Conservation (phyloP, 2,113 vertebrate species). For the Megaceryle torquata region DNA sequence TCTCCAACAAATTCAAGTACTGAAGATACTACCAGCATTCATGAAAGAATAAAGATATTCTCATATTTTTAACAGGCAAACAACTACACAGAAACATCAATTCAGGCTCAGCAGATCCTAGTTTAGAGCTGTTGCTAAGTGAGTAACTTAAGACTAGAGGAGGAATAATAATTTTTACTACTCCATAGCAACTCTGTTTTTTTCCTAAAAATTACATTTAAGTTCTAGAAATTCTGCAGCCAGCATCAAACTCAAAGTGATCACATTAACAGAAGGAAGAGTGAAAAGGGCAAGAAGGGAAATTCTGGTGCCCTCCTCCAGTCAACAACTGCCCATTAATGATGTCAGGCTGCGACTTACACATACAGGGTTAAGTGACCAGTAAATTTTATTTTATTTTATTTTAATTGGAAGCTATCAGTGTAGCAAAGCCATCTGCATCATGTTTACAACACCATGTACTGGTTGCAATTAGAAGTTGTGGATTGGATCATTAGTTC, state of each 20-base stretch:
- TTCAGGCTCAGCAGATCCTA: neutral
- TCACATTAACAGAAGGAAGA: neutral
- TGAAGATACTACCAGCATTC: neutral
- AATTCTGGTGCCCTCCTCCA: neutral
- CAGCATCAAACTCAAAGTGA: neutral
- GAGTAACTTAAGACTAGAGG: neutral
- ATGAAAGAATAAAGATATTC: neutral
- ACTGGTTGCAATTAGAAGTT: conserved; percentile 38
- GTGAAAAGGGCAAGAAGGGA: neutral
- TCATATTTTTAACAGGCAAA: neutral
- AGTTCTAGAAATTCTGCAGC: neutral
- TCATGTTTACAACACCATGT: conserved; percentile 11
- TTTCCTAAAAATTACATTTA: neutral
- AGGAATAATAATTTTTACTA: conserved; percentile 17
- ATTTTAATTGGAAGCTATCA: neutral
- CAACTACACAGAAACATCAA: neutral
- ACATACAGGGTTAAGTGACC: neutral
- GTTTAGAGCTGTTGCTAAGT: conserved; percentile 37
- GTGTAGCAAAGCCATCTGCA: conserved; percentile 34
- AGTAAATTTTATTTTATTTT: neutral
- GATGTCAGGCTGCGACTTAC: neutral
- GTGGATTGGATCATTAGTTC: conserved; percentile 35
- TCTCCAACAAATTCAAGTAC: neutral
- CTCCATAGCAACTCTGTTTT: conserved; percentile 24
- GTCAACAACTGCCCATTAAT: neutral